Percentiles rank a stretch among this genome's conserved stretches.
Evolutionary conservation across 2,888 invertebrate genomes (phyloP).

Genomic region (Lepidocyrtinus sp.): DNA sequence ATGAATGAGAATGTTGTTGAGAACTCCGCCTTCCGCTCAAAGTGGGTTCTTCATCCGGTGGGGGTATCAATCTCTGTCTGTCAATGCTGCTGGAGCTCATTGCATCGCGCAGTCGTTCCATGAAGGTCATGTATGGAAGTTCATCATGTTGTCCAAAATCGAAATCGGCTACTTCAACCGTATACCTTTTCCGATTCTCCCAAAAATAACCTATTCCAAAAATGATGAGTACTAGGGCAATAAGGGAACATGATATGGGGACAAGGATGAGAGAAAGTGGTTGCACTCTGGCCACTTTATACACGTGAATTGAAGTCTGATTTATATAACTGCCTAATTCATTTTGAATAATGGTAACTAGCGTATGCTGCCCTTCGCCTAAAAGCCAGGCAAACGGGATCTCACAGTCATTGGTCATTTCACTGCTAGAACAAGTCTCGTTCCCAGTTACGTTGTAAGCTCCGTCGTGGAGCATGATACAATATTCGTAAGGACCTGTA

Average conservation of each 20-base stretch:
- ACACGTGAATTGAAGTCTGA: conserved; percentile 84
- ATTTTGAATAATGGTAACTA: conserved; percentile 85
- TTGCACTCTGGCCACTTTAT: conserved; percentile 85
- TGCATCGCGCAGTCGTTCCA: conserved; percentile 85
- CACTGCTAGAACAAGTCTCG: conserved; percentile 60
- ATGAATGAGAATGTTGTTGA: conserved; percentile 24
- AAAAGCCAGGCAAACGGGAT: conserved; percentile 82
- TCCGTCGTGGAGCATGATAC: conserved; percentile 79
- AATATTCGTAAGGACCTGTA: conserved; percentile 82
- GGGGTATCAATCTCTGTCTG: conserved; percentile 46
- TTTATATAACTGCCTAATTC: conserved; percentile 81
- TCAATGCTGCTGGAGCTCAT: conserved; percentile 72
- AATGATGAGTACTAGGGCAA: conserved; percentile 86
- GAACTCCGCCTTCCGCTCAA: conserved; percentile 44
- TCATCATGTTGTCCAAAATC: conserved; percentile 89
- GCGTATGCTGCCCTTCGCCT: conserved; percentile 79
- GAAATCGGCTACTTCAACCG: conserved; percentile 91
- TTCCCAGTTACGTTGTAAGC: conserved; percentile 73
- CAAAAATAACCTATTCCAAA: conserved; percentile 89
- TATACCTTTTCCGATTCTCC: conserved; percentile 75
- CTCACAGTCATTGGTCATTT: conserved; percentile 74
- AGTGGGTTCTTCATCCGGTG: conserved; percentile 58
- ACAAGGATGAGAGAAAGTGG: conserved; percentile 91
- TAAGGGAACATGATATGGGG: conserved; percentile 85
- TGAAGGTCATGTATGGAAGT: conserved; percentile 90